Evolutionary conservation across 2,888 invertebrate species (phyloP), one percentile per base, ranked within the genome.

Genomic region (Drosophila anomalata): DNA sequence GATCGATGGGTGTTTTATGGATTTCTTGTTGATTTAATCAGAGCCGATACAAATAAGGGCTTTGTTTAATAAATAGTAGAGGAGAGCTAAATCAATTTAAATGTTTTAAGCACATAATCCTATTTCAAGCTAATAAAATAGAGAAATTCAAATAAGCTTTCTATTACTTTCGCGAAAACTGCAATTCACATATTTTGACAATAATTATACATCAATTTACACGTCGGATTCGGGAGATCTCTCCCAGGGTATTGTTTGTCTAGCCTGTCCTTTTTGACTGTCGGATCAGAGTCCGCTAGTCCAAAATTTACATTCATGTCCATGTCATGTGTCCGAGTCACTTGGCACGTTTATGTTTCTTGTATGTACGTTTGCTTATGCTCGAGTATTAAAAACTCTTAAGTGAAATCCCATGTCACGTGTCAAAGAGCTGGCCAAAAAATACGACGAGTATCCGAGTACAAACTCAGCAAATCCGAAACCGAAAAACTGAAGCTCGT

Each of bases 331-430:
- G 87, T 81, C 85, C 87, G 65, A 74, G 66, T 36, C 39, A 87
- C 87, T 81, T 87, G 82, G 85, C 81, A 81, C 85, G 85, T 82
- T 85, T 82, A 75, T 82, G 86, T 41, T 41, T 41, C n/a, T 33
- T 12, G 14, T 41, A 41, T 12, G 14, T 41, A 14, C 12, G 33
- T 82, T 82, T 79, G 73, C 86, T 77, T 77, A 82, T 83, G 70
- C 73, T 67, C 57, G 58, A 74, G 85, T 77, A 88, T 85, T 85
- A 84, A 84, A 36, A 78, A 78, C 41, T 81, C 87, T 89, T 89
- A 90, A 90, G 90, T 90, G 90, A 90, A 90, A 89, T 90, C 88
- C 82, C 88, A 88, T 90, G 90, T 90, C 90, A 90, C 82, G 90
- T 90, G 90, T 90, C 90, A 90, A 74, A 69, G 76, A 73, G 75